Conservation (phyloP, 2,113 vertebrate species). For the Scophthalmus maximus region DNA sequence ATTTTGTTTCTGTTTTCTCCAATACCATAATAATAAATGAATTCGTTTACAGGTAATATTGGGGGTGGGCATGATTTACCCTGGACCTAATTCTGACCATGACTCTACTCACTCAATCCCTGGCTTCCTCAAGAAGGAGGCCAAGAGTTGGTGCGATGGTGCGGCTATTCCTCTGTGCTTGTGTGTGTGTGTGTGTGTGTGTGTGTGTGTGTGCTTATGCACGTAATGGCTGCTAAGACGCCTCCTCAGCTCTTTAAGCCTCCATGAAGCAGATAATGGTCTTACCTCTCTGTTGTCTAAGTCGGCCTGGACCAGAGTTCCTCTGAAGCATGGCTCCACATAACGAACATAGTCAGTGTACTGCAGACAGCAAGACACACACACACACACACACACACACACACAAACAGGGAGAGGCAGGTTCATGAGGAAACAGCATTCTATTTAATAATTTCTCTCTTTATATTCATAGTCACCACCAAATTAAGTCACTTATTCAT, state of each 20-base stretch:
- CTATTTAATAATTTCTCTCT: no score
- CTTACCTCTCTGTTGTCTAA: conserved; percentile 96
- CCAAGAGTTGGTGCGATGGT: conserved; percentile 30
- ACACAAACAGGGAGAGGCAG: neutral
- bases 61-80: no score
- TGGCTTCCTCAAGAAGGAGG: conserved; percentile 49
- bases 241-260: conserved; percentile 35
- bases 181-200: conserved; percentile 14
- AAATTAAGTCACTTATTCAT: no score
- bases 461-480: no score
- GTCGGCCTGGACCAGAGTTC: conserved; percentile 95
- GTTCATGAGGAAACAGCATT: neutral
- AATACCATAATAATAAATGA: neutral
- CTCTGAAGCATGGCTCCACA: conserved; percentile 95
- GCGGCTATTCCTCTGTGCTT: neutral
- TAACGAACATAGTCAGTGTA: conserved; percentile 97
- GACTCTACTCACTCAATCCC: no score
- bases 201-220: conserved; percentile 14
- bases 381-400: neutral
- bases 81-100: no score
- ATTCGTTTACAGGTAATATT: no score
- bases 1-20: no score
- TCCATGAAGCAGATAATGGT: conserved; percentile 58
- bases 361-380: conserved; percentile 71
- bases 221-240: neutral